Evolutionary conservation across 2,888 invertebrate species (phyloP).

Genomic region (Ornithoptera priamus): DNA sequence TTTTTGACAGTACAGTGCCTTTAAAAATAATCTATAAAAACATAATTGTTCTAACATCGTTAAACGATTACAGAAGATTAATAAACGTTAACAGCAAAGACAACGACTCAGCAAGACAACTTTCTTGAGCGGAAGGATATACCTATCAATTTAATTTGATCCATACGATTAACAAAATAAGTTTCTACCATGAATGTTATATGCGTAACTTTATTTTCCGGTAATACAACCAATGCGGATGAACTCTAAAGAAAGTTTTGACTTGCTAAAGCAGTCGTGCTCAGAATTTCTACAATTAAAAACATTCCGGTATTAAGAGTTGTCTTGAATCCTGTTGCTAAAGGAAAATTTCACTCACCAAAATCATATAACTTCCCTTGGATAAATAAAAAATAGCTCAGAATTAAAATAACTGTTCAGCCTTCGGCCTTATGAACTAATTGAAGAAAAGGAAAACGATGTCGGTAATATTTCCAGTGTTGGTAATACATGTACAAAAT

Average conservation of each 20-base stretch:
- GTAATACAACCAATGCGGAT: conserved; percentile 31
- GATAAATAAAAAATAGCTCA: not conserved
- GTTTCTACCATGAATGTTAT: not conserved
- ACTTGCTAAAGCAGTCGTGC: conserved; percentile 40
- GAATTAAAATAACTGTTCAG: conserved; percentile 37
- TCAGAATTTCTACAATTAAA: conserved; percentile 37
- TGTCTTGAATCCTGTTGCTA: conserved; percentile 14
- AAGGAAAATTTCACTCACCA: conserved; percentile 17
- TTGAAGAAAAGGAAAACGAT: conserved; percentile 44
- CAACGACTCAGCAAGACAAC: too few relatives aligned
- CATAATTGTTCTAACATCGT: too few relatives aligned
- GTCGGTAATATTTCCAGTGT: conserved; percentile 50
- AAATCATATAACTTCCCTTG: not conserved
- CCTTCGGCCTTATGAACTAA: conserved; percentile 48
- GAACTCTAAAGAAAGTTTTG: conserved; percentile 50
- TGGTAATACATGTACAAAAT: conserved; percentile 32
- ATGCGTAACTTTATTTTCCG: conserved; percentile 14
- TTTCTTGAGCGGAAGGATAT: too few relatives aligned
- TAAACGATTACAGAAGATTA: too few relatives aligned
- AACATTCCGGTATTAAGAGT: conserved; percentile 31
- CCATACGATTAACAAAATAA: not conserved
- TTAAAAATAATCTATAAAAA: not conserved
- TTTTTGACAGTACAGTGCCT: not conserved
- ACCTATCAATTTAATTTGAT: too few relatives aligned
- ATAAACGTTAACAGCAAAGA: too few relatives aligned